Percentiles rank a stretch among this genome's conserved stretches.
These are phyloP conservation scores for Schizaphis graminum DNA, from an alignment of 2,888 invertebrate genomes.

Conservation along the genomic window DNA sequence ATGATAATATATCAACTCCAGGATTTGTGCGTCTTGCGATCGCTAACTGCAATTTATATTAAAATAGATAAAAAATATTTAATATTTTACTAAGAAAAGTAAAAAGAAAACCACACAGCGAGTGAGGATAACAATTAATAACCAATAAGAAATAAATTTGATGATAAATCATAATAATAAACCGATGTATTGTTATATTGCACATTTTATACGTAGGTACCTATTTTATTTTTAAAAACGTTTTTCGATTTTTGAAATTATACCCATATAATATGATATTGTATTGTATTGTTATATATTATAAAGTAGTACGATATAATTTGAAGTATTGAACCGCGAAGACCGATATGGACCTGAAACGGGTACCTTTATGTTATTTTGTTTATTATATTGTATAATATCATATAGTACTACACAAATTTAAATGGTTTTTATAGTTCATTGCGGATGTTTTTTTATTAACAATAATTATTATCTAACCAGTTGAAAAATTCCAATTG, in stretches of 20 bases:
- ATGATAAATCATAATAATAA: background rate
- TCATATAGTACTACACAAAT: background rate
- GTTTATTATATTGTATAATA: background rate
- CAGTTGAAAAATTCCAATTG: background rate
- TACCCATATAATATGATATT: background rate
- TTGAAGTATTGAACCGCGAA: background rate
- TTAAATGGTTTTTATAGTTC: constrained; percentile 33
- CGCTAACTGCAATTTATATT: background rate
- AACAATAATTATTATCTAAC: constrained; percentile 38
- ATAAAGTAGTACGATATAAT: background rate
- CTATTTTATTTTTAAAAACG: background rate
- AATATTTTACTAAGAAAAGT: background rate
- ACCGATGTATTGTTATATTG: background rate
- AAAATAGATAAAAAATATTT: too few species aligned
- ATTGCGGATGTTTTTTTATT: background rate
- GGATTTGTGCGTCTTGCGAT: background rate
- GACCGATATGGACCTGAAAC: background rate
- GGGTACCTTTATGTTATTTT: background rate
- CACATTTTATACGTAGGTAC: background rate
- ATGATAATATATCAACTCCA: background rate
- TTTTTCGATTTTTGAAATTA: background rate
- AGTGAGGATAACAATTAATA: background rate
- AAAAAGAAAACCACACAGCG: background rate
- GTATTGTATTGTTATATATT: background rate
- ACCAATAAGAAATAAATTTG: background rate